Evolutionary conservation across 1,140 invertebrate genomes (phyloP), one percentile per base, ranked within the genome.

Genomic region (Heliconius hermathena): DNA sequence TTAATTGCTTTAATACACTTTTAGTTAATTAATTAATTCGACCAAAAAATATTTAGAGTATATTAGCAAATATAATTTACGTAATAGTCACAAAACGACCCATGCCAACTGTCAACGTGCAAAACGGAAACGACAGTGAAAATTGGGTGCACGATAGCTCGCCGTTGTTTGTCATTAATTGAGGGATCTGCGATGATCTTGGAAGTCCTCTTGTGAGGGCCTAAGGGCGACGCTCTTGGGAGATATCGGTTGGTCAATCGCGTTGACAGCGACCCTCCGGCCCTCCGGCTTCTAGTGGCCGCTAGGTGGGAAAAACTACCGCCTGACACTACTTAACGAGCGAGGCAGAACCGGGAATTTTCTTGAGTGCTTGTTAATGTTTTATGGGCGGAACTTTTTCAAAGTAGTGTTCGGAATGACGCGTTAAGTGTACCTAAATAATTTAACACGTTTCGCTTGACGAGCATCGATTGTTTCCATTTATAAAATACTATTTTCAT

Each of bases 301-400:
- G 82, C 74, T 80, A 92, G 90, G 90, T 94, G 91, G 93, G 93
- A 93, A 94, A 92, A 93, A 93, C 91, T 93, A 93, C 91, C 84
- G 86, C 85, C 90, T 91, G 91, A 90, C 92, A 91, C 87, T 94
- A 93, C 93, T 94, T 93, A 93, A 92, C 91, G 89, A 89, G 91
- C 91, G 87, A 87, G 85, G 83, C 89, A 89, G 81, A 85, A 84
- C 84, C 90, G 88, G 89, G 91, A 88, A 90, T 92, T 92, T 91
- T 91, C 92, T 91, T 93, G 93, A 94, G 92, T 94, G 92, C 92
- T 92, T 91, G 92, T 94, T 94, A 94, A 94, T 94, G 93, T 94
- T 94, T 94, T 91, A 94, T 94, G 91, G 92, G 91, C 88, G 91
- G 89, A 92, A 93, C 90, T 93, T 94, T 93, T 94, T 91, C 88